These are phyloP conservation scores for Xanthostigma xanthostigma DNA, from an alignment of 2,888 invertebrate genomes.

Conservation along the genomic window DNA sequence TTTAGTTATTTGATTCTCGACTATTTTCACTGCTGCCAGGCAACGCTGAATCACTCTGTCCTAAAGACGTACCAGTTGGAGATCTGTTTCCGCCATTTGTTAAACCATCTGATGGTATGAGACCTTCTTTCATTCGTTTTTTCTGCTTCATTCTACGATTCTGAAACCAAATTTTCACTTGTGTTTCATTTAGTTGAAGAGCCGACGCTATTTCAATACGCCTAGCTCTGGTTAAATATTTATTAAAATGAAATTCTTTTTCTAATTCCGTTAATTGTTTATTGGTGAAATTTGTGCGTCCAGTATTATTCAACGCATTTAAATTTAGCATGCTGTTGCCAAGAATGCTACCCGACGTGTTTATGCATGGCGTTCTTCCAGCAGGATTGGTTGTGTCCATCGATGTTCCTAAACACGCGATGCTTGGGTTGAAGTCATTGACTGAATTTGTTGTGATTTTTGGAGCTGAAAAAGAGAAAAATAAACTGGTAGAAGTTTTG, in stretches of 20 bases:
- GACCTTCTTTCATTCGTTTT: constrained; percentile 88
- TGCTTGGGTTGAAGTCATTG: constrained; percentile 23
- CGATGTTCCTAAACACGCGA: constrained; percentile 36
- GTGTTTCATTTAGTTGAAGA: constrained; percentile 67
- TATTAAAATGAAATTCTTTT: constrained; percentile 99
- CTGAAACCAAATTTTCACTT: constrained; percentile 96
- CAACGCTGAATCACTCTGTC: constrained; percentile 18
- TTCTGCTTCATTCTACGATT: constrained; percentile 98
- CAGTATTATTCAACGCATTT: constrained; percentile 60
- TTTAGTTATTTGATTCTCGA: constrained; percentile 46
- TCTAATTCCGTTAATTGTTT: constrained; percentile 98
- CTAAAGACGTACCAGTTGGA: constrained; percentile 28
- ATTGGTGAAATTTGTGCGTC: constrained; percentile 97
- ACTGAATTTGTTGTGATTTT: constrained; percentile 38
- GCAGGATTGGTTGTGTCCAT: constrained; percentile 38
- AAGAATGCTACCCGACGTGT: constrained; percentile 30
- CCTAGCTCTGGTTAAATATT: constrained; percentile 91
- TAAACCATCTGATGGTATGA: constrained; percentile 48
- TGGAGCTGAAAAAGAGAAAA: constrained; percentile 37
- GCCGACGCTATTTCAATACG: constrained; percentile 96
- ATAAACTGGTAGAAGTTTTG: no score
- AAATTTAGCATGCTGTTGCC: constrained; percentile 26
- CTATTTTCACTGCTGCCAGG: constrained; percentile 54
- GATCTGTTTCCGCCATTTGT: constrained; percentile 18
- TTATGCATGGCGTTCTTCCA: constrained; percentile 25